A percentile compares a stretch with the other conserved stretches of the same genome.
Conservation (phyloP, 1,140 invertebrate genomes). For the Saccostrea cuccullata region DNA sequence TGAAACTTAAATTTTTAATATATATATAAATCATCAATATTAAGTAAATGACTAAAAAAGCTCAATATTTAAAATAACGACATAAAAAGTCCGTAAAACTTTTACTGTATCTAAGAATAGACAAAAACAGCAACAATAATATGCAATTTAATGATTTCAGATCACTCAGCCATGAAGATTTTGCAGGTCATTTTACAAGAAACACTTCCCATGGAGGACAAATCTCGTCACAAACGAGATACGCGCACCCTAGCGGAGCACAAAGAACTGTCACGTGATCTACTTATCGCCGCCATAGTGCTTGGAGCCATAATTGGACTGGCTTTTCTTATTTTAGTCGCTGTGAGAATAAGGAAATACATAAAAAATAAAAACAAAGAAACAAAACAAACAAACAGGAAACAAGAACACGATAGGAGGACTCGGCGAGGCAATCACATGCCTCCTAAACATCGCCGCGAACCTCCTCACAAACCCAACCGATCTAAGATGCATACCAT, state of each 20-base stretch:
- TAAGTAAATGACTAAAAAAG: too few relatives aligned
- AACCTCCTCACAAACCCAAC: background rate
- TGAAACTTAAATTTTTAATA: too few relatives aligned
- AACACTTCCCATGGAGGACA: background rate
- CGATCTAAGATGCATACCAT: background rate
- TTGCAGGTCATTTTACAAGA: background rate
- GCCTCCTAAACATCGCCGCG: background rate
- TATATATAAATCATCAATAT: too few relatives aligned
- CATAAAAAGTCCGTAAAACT: too few relatives aligned
- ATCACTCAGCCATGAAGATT: background rate
- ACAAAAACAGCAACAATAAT: too few relatives aligned
- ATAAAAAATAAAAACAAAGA: slow-evolving; percentile 11
- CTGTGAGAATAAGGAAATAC: background rate
- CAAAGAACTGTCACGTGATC: background rate
- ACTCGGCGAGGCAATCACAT: background rate
- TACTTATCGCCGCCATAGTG: background rate
- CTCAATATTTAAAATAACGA: too few relatives aligned
- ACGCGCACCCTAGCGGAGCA: background rate
- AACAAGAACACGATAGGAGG: background rate
- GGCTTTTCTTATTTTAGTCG: background rate
- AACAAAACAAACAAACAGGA: background rate
- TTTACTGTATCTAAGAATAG: too few relatives aligned
- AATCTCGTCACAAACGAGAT: background rate
- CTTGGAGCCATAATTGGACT: background rate
- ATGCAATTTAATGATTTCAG: background rate